Conservation (phyloP, 2,113 vertebrate genomes). For the Arvicanthis niloticus region DNA sequence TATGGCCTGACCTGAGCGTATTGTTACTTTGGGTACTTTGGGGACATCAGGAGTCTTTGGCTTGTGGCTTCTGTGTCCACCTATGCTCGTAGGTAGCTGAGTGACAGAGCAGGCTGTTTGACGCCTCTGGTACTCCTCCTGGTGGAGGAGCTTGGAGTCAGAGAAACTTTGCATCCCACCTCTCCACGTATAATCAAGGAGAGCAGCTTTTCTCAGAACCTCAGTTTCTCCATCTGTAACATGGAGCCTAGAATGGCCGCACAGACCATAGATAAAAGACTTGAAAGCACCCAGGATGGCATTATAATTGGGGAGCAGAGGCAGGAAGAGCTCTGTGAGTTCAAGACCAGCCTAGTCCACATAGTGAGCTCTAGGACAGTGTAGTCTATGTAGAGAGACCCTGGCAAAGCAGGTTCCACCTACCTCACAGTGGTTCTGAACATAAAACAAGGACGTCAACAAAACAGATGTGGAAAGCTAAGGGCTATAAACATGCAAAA, state of each 20-base stretch:
- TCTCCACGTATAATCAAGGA: not conserved
- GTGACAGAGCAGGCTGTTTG: not conserved
- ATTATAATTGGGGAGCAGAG: not conserved
- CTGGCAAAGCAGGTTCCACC: not conserved
- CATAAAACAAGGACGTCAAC: not conserved
- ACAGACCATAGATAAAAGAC: not conserved
- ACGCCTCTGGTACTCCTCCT: not conserved
- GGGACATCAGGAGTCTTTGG: not conserved
- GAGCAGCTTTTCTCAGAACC: not conserved
- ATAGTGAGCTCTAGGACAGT: not conserved
- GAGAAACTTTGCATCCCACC: not conserved
- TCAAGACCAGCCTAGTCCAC: not conserved
- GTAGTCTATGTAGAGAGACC: not conserved
- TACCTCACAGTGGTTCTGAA: not conserved
- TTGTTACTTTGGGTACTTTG: not conserved
- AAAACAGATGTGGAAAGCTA: not conserved
- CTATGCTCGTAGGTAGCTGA: not conserved
- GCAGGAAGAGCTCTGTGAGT: not conserved
- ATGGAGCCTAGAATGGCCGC: not conserved
- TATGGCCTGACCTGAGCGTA: not conserved
- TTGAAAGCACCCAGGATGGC: not conserved
- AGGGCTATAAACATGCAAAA: not conserved
- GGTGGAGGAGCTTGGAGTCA: not conserved
- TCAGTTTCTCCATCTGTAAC: conserved; percentile 8
- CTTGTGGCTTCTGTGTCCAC: not conserved